These are phyloP conservation scores for Epinephelus coioides DNA, from an alignment of 2,797 vertebrate species.

Conservation along the genomic window DNA sequence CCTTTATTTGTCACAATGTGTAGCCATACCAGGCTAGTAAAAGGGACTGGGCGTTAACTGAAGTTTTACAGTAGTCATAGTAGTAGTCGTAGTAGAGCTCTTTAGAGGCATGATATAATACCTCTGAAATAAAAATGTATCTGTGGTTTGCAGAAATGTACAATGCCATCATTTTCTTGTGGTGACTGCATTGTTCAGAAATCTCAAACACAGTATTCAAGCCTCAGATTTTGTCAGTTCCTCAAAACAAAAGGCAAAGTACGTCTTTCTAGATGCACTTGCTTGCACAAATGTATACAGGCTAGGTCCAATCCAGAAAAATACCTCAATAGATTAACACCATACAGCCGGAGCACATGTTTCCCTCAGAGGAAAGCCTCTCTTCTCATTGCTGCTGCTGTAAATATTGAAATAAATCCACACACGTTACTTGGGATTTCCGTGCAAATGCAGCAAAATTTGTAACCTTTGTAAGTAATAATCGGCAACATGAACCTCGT, in stretches of 20 bases:
- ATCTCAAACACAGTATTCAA: no score
- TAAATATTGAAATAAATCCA: no score
- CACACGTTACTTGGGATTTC: slow-evolving; percentile 13
- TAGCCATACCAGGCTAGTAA: no score
- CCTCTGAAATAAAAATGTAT: no score
- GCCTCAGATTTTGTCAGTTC: not conserved
- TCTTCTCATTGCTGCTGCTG: not conserved
- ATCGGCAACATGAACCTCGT: slow-evolving; percentile 5
- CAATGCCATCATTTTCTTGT: no score
- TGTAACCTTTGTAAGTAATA: not conserved
- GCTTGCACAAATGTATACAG: not conserved
- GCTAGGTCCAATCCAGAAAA: not conserved
- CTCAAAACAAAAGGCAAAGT: not conserved
- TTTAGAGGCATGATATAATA: no score
- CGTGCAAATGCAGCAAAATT: not conserved
- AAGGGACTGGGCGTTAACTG: no score
- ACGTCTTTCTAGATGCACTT: not conserved
- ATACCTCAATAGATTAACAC: not conserved
- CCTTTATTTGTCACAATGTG: no score
- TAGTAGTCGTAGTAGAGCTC: no score
- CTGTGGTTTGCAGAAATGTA: no score
- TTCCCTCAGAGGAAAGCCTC: not conserved
- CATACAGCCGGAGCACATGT: not conserved
- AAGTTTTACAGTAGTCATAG: no score
- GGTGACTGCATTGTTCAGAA: no score